Conservation (phyloP, 2,888 invertebrate species). For the Halictus ligatus region DNA sequence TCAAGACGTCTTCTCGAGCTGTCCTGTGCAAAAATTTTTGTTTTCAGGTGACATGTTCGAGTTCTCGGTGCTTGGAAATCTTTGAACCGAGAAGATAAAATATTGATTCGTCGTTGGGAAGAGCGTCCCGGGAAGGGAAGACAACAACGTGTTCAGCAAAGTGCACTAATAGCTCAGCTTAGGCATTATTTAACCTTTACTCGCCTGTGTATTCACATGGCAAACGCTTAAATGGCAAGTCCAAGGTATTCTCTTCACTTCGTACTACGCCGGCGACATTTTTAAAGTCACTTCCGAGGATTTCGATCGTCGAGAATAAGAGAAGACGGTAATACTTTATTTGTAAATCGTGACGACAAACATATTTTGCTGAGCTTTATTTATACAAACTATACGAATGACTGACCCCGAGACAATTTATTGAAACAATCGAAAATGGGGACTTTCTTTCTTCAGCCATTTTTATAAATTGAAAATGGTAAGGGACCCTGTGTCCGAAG, state of each 20-base stretch:
- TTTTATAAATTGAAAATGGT: no score
- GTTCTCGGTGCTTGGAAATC: neutral
- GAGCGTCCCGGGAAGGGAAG: neutral
- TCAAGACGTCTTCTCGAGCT: neutral
- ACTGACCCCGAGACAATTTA: no score
- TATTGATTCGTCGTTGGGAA: neutral
- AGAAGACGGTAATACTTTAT: neutral
- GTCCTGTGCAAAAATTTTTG: neutral
- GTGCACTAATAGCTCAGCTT: constrained; percentile 2
- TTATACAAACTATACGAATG: neutral
- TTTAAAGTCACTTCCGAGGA: neutral
- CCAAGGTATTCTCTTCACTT: constrained; percentile 29
- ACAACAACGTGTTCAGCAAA: neutral
- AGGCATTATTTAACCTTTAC: constrained; percentile 51
- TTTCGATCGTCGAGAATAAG: neutral
- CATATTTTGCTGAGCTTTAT: neutral
- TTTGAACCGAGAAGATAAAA: neutral
- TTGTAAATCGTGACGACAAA: neutral
- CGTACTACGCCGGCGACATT: neutral
- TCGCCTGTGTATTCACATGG: constrained; percentile 38
- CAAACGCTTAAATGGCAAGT: constrained; percentile 47
- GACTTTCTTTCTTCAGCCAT: no score
- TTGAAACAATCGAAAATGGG: no score
- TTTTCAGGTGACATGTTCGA: neutral
- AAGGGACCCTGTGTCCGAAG: no score